Evolutionary conservation across 2,113 vertebrate genomes (phyloP).

Genomic region (Synchiropus splendidus): DNA sequence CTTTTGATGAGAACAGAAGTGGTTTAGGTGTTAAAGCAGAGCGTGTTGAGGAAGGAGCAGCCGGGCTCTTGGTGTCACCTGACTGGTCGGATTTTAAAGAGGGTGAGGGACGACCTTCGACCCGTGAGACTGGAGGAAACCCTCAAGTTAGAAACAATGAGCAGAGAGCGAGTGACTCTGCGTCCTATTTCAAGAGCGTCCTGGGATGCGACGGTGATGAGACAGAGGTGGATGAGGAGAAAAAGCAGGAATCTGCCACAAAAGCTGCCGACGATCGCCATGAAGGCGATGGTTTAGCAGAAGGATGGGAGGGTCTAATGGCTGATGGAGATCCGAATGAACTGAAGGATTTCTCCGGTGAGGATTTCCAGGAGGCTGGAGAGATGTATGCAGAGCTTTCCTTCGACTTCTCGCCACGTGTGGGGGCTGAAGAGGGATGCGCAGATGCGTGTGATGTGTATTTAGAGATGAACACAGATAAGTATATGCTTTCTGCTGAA

Average conservation of each 20-base stretch:
- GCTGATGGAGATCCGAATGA: conserved; percentile 27
- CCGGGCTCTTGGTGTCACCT: background rate
- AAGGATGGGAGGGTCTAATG: conserved; percentile 21
- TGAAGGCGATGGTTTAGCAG: background rate
- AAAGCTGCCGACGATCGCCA: too few relatives aligned
- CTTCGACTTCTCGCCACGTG: conserved; percentile 57
- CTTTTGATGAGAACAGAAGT: conserved; percentile 27
- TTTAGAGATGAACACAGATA: too few relatives aligned
- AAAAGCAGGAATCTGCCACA: too few relatives aligned
- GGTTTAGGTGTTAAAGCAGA: conserved; percentile 8
- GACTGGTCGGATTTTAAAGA: conserved; percentile 13
- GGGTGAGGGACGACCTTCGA: conserved; percentile 25
- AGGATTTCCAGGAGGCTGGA: conserved; percentile 58
- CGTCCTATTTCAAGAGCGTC: conserved; percentile 32
- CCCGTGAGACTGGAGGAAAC: conserved; percentile 14
- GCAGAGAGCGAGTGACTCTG: conserved; percentile 24
- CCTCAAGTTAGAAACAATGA: conserved; percentile 34
- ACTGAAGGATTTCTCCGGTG: conserved; percentile 57
- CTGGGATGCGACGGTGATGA: conserved; percentile 12
- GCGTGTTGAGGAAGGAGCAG: background rate
- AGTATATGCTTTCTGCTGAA: background rate
- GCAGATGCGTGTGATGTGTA: too few relatives aligned
- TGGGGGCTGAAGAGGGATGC: conserved; percentile 12
- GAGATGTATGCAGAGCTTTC: conserved; percentile 65
- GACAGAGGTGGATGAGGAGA: conserved; percentile 7